These are phyloP conservation scores for Drosophila orena DNA, from an alignment of 1,140 invertebrate species.

Conservation along the genomic window DNA sequence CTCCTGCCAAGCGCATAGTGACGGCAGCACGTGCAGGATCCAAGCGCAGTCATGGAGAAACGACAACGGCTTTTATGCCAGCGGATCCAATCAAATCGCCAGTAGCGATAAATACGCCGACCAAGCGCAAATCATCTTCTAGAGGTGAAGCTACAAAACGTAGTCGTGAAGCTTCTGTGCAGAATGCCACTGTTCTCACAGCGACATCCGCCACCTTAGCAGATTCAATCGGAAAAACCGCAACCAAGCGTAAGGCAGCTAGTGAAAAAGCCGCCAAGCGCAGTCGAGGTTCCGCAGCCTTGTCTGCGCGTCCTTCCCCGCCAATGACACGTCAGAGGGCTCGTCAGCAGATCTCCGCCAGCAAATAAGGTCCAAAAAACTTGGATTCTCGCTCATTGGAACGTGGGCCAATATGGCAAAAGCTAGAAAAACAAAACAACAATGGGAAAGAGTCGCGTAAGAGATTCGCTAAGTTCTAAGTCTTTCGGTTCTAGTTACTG, in stretches of 20 bases:
- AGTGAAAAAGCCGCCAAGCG: slow-evolving; percentile 16
- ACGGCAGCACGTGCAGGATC: neutral
- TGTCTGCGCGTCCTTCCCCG: slow-evolving; percentile 54
- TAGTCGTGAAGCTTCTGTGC: slow-evolving; percentile 21
- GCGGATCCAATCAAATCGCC: slow-evolving; percentile 35
- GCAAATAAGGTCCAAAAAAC: slow-evolving; percentile 27
- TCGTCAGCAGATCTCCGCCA: slow-evolving; percentile 73
- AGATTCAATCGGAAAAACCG: neutral
- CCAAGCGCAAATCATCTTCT: slow-evolving; percentile 26
- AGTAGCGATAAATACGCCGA: slow-evolving; percentile 12
- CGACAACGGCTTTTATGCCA: slow-evolving; percentile 19
- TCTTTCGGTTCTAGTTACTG: slow-evolving; percentile 69
- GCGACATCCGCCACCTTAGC: slow-evolving; percentile 16
- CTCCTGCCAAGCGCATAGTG: slow-evolving; percentile 18
- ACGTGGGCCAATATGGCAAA: slow-evolving; percentile 40
- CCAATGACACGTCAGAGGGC: slow-evolving; percentile 73
- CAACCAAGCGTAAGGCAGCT: slow-evolving; percentile 39
- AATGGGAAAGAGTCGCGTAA: slow-evolving; percentile 32
- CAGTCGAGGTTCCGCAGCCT: slow-evolving; percentile 26
- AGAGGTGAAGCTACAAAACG: slow-evolving; percentile 32
- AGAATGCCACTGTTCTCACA: neutral
- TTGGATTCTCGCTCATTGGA: slow-evolving; percentile 22
- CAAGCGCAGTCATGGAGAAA: slow-evolving; percentile 11
- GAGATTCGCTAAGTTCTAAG: slow-evolving; percentile 43
- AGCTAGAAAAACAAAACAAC: slow-evolving; percentile 15